Conservation (phyloP, 2,113 vertebrate genomes). For the Pogonocichla stellata region DNA sequence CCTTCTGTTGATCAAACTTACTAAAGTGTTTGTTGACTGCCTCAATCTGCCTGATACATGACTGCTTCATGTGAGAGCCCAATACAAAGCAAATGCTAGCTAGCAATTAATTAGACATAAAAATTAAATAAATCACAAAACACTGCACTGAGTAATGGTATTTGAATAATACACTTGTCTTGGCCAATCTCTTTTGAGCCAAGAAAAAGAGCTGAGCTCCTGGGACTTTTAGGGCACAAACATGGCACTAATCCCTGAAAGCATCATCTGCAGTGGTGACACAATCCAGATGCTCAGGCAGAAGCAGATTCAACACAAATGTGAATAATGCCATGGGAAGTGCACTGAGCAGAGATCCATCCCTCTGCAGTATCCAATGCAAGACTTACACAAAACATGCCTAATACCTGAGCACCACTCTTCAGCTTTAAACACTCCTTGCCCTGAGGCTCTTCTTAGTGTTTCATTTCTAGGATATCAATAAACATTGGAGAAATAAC, state of each 20-base stretch:
- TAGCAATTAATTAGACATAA: background rate
- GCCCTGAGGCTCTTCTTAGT: background rate
- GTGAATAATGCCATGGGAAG: background rate
- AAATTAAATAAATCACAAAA: background rate
- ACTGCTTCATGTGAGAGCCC: background rate
- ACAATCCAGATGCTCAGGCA: background rate
- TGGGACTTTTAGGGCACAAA: background rate
- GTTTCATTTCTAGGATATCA: background rate
- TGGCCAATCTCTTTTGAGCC: background rate
- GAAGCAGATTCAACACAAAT: background rate
- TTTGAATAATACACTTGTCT: background rate
- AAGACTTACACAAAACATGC: background rate
- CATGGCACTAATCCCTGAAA: background rate
- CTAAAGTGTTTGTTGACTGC: background rate
- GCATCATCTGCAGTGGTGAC: background rate
- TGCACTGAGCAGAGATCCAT: background rate
- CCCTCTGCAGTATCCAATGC: background rate
- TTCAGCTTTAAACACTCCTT: background rate
- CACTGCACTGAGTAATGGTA: background rate
- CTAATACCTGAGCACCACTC: background rate
- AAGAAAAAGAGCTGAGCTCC: background rate
- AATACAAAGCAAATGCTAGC: background rate
- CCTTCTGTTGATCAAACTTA: background rate
- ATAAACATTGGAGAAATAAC: slow-evolving; percentile 18
- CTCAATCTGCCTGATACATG: background rate